Percentiles rank a stretch among this genome's conserved stretches.
phyloP scores from a whole-genome alignment of 2,113 vertebrate genomes.

The Lepidothrix coronata region DNA sequence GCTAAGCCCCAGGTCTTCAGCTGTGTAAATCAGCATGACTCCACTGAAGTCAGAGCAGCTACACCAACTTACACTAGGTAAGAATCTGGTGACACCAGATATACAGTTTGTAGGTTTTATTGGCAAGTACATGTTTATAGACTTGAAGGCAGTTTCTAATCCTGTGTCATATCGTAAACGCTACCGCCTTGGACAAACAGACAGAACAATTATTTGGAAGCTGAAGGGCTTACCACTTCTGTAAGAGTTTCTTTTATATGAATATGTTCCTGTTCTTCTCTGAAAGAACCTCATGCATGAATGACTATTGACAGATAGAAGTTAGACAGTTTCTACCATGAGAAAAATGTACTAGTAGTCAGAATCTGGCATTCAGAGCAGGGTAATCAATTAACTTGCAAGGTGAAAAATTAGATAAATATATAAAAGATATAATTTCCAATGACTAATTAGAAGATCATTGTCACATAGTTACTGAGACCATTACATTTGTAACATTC shows the following conservation, averaged over 20 bases:
- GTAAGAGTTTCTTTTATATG: background rate
- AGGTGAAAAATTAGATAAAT: background rate
- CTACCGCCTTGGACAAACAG: background rate
- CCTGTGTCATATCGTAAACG: constrained; percentile 33
- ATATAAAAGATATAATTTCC: background rate
- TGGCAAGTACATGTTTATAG: constrained; percentile 9
- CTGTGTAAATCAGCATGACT: constrained; percentile 8
- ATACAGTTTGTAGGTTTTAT: background rate
- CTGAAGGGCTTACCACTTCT: background rate
- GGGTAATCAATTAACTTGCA: background rate
- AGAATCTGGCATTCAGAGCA: background rate
- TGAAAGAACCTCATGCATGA: background rate
- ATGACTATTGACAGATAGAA: background rate
- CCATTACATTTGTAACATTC: background rate
- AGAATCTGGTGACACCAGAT: constrained; percentile 6
- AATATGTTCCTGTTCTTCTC: background rate
- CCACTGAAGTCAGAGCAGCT: background rate
- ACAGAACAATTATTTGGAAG: background rate
- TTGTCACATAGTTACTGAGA: background rate
- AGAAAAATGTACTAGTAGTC: background rate
- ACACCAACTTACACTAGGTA: background rate
- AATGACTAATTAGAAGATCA: background rate
- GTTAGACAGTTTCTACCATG: background rate
- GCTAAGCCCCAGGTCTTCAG: background rate
- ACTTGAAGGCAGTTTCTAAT: constrained; percentile 21